Evolutionary conservation across 2,888 invertebrate species (phyloP).

Genomic region (Cheiracanthium punctorium): DNA sequence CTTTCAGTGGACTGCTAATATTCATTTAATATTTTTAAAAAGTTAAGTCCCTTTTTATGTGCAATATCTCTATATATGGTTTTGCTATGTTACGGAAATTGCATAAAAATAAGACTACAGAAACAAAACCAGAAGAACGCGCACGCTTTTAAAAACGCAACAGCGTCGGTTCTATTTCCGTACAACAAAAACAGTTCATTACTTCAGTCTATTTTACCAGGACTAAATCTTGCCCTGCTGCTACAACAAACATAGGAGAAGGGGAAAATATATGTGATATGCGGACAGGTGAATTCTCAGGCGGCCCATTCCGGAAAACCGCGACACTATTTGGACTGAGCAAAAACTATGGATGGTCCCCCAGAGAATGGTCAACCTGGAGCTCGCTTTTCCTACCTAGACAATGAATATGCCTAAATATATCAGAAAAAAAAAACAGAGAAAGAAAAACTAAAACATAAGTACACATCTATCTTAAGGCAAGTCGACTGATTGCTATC

Average conservation of each 20-base stretch:
- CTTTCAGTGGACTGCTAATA: too few species aligned
- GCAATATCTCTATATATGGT: too few species aligned
- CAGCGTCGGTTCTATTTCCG: too few species aligned
- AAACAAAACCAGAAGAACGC: too few species aligned
- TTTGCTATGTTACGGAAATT: too few species aligned
- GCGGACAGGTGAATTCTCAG: not conserved
- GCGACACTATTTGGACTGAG: not conserved
- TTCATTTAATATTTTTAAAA: too few species aligned
- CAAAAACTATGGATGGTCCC: not conserved
- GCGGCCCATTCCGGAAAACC: not conserved
- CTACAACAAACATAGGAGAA: not conserved
- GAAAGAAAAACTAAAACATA: not conserved
- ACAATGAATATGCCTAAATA: not conserved
- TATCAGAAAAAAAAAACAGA: not conserved
- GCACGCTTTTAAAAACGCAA: too few species aligned
- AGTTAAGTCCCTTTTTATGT: too few species aligned
- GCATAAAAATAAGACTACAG: too few species aligned
- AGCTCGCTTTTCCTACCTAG: not conserved
- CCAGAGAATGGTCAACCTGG: not conserved
- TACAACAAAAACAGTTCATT: not conserved
- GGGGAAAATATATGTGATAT: not conserved
- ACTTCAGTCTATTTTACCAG: not conserved
- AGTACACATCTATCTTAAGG: conserved; percentile 24
- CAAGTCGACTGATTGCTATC: conserved; percentile 45
- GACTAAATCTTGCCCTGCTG: not conserved